Conservation (phyloP, 2,797 vertebrate genomes). For the Pipistrellus kuhlii region DNA sequence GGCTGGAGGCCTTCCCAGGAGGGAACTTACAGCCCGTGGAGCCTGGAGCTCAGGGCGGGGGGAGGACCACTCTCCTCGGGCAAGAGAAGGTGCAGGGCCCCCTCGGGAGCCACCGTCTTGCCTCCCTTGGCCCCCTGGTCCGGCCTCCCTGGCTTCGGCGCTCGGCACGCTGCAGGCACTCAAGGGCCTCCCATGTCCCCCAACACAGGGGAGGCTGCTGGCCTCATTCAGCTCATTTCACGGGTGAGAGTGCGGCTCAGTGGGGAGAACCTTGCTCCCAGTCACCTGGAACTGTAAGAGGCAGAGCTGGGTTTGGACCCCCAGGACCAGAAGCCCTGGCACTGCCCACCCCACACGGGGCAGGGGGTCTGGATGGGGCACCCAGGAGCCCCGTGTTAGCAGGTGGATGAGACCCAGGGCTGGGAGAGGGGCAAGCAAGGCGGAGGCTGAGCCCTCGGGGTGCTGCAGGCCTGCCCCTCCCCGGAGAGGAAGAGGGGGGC, state of each 20-base stretch:
- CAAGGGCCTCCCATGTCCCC: neutral
- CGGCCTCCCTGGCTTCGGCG: rapidly evolving
- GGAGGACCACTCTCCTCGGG: neutral
- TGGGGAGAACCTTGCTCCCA: neutral
- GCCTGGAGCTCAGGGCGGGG: neutral
- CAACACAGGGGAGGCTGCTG: neutral
- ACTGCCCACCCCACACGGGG: neutral
- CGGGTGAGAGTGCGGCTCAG: neutral
- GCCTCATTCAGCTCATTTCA: neutral
- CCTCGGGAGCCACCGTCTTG: rapidly evolving
- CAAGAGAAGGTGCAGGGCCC: rapidly evolving
- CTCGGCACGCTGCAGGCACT: neutral
- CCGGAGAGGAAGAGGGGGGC: too few species aligned
- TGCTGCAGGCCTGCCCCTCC: neutral
- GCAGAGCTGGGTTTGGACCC: neutral
- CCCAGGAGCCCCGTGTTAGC: neutral
- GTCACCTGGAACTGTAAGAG: neutral
- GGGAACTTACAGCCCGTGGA: neutral
- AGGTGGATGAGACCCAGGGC: neutral
- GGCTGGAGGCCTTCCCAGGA: neutral
- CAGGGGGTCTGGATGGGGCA: neutral
- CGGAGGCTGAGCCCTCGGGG: neutral
- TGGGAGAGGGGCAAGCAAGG: neutral
- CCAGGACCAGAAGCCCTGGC: neutral
- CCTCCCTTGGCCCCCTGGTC: neutral